phyloP scores from a whole-genome alignment of 1,140 invertebrate species.

The Drosophila kurseongensis region DNA sequence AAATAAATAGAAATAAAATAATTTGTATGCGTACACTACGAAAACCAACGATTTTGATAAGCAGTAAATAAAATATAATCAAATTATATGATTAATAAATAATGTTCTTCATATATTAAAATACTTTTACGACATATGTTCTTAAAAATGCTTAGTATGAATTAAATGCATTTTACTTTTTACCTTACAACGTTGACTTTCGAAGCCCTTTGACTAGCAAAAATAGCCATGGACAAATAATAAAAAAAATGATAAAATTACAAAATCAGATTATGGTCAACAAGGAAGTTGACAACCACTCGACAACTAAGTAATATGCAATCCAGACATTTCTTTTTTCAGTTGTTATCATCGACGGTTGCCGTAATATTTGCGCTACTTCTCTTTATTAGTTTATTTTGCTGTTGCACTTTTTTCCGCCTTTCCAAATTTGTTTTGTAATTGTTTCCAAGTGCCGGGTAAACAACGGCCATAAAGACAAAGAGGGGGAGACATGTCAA shows the following conservation, averaged over 20 bases:
- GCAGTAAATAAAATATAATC: too few relatives aligned
- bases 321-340: conserved; percentile 32
- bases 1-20: too few relatives aligned
- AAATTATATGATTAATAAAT: too few relatives aligned
- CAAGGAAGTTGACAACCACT: conserved; percentile 40
- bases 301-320: conserved; percentile 40
- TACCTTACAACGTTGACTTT: background rate
- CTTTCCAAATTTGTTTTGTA: conserved; percentile 47
- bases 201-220: background rate
- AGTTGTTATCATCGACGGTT: conserved; percentile 25
- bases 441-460: conserved; percentile 45
- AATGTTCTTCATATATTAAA: too few relatives aligned
- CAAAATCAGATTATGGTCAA: conserved; percentile 18
- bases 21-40: background rate
- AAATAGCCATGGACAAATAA: background rate
- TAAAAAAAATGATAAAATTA: background rate
- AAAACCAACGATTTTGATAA: too few relatives aligned
- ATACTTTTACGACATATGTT: too few relatives aligned
- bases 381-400: conserved; percentile 16
- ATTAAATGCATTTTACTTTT: background rate
- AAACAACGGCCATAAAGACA: conserved; percentile 8
- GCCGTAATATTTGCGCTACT: conserved; percentile 41
- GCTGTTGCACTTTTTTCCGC: conserved; percentile 14
- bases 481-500: conserved; percentile 14
- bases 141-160: background rate